phyloP scores from a whole-genome alignment of 2,113 vertebrate genomes.

The Trogon melanurus region DNA sequence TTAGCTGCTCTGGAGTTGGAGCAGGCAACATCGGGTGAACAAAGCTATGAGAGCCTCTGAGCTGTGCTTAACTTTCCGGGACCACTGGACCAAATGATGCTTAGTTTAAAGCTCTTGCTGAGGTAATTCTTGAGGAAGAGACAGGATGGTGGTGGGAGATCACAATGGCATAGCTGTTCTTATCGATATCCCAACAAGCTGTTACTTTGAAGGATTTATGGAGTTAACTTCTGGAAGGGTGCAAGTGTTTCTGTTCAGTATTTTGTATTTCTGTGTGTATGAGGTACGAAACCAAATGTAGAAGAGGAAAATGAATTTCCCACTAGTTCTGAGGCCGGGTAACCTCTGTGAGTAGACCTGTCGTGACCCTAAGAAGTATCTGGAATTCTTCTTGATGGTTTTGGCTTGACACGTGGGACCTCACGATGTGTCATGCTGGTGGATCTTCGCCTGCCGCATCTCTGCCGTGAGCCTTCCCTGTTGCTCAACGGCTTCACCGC shows the following conservation, averaged over 20 bases:
- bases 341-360: background rate
- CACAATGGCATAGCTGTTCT: background rate
- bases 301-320: background rate
- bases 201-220: background rate
- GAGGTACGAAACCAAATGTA: rapidly evolving
- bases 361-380: rapidly evolving
- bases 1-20: background rate
- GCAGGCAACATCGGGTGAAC: background rate
- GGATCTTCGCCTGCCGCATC: background rate
- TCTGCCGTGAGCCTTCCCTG: background rate
- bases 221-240: background rate
- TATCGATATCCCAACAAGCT: background rate
- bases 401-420: background rate
- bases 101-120: background rate
- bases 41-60: too few species aligned
- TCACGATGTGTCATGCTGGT: background rate
- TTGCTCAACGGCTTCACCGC: conserved; percentile 21
- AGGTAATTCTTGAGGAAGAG: background rate
- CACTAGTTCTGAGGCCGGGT: background rate
- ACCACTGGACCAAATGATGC: rapidly evolving
- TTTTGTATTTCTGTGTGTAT: background rate
- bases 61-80: background rate
- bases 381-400: background rate
- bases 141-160: rapidly evolving
- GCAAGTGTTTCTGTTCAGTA: too few species aligned